Evolutionary conservation across 2,113 vertebrate genomes (phyloP).

Genomic region (Sinosuthora webbiana): DNA sequence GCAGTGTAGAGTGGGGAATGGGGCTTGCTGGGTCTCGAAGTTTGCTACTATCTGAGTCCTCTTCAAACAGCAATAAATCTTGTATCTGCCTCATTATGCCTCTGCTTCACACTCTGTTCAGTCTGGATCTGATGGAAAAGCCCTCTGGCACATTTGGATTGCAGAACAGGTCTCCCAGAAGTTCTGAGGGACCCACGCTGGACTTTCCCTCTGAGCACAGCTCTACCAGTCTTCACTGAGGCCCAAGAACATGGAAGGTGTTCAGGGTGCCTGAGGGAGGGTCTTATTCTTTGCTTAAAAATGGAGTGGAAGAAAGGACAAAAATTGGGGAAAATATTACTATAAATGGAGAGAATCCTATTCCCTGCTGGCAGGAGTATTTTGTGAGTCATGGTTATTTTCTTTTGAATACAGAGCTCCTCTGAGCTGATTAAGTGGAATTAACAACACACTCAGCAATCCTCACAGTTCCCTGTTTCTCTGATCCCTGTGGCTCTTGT

Average conservation of each 20-base stretch:
- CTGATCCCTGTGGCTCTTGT: conserved; percentile 57
- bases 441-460: conserved; percentile 60
- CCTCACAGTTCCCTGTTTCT: conserved; percentile 54
- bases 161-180: not conserved
- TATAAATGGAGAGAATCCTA: conserved; percentile 42
- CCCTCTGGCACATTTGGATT: not conserved
- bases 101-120: not conserved
- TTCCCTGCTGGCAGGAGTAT: not conserved
- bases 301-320: not conserved
- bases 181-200: rapidly evolving
- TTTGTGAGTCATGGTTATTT: conserved; percentile 40
- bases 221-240: not conserved
- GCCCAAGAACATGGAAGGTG: not conserved
- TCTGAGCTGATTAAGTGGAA: conserved; percentile 70
- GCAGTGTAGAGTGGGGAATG: not conserved
- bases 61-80: not conserved
- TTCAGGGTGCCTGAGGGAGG: not conserved
- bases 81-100: not conserved
- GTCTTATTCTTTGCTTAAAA: not conserved
- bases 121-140: not conserved
- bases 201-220: not conserved
- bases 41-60: not conserved
- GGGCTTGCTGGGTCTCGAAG: not conserved
- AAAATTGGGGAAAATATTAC: not conserved
- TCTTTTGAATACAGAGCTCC: conserved; percentile 51